Evolutionary conservation across 2,113 vertebrate genomes (phyloP).

Genomic region (Sprattus sprattus): DNA sequence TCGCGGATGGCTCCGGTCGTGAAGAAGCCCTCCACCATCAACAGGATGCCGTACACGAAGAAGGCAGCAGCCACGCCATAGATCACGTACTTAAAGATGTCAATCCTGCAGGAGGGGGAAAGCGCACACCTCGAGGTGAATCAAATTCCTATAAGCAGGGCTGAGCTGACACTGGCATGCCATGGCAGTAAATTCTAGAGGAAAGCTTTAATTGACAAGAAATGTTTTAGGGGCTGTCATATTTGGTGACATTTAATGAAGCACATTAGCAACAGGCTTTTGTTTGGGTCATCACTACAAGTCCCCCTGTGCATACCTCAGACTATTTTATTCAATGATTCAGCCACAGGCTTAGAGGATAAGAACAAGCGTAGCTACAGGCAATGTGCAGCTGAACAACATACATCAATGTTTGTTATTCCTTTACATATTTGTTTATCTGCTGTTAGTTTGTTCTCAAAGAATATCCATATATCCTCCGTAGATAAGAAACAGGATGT

Average conservation of each 20-base stretch:
- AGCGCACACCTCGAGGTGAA: background rate
- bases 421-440: background rate
- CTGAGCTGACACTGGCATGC: background rate
- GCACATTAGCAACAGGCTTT: background rate
- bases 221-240: background rate
- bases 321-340: too few species aligned
- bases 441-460: background rate
- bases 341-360: background rate
- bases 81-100: slow-evolving; percentile 98
- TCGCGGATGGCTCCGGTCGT: slow-evolving; percentile 98
- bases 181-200: background rate
- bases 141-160: background rate
- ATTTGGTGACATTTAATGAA: background rate
- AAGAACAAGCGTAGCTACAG: background rate
- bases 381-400: background rate
- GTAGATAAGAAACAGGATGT: too few species aligned
- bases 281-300: background rate
- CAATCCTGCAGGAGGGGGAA: slow-evolving; percentile 75
- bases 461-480: background rate
- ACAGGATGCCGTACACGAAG: slow-evolving; percentile 95
- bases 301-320: background rate
- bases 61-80: slow-evolving; percentile 95
- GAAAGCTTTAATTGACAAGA: background rate
- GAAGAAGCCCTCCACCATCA: slow-evolving; percentile 99
- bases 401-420: background rate